Base-by-base conservation (phyloP, 1,140 invertebrate species). In the Periplaneta americana region DNA sequence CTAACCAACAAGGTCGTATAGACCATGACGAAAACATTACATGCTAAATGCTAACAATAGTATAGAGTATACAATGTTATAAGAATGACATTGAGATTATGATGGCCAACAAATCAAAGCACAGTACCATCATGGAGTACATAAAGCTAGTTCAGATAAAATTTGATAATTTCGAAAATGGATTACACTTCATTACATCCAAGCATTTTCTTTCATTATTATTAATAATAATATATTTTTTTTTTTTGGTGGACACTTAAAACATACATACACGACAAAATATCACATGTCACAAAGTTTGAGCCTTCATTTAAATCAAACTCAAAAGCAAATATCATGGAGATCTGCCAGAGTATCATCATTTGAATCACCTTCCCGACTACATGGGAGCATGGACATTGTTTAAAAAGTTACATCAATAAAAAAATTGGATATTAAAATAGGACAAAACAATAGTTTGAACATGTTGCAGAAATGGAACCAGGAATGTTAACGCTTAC, bases 271-370 rank as follows among this genome's bases (percentile, higher is more conserved):
- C 57, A 81, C 74, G 57, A 82, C 74, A 83, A 75, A 81, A 81
- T 83, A 83, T 83, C 82, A 83, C 82, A 83, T 83, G 80, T 81
- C 82, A 83, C 74, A 81, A 81, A 78, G 79, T 81, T 82, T 83
- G 82, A 83, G 82, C 82, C 75, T 78, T 83, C 77, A 80, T 80
- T 80, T 82, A 34, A 82, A 82, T 36, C 36, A 36, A 78, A 78
- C 34, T n/a, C 76, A 78, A 76, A 76, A 78, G 34, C 28, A 36
- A 78, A 78, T 33, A 35, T 36, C 36, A 78, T 28, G 36, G n/a
- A 39, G 36, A 34, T 78, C 34, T 34, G 36, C 34, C 76, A 78
- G 34, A 36, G 34, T 28, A 78, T 34, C 33, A 75, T 31, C 36
- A 78, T 78, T 22, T n/a, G 2, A 36, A 36, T 31, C 22, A 39